These are phyloP conservation scores for Mallateleia sp. DNA, from an alignment of 2,888 invertebrate species.

Conservation along the genomic window DNA sequence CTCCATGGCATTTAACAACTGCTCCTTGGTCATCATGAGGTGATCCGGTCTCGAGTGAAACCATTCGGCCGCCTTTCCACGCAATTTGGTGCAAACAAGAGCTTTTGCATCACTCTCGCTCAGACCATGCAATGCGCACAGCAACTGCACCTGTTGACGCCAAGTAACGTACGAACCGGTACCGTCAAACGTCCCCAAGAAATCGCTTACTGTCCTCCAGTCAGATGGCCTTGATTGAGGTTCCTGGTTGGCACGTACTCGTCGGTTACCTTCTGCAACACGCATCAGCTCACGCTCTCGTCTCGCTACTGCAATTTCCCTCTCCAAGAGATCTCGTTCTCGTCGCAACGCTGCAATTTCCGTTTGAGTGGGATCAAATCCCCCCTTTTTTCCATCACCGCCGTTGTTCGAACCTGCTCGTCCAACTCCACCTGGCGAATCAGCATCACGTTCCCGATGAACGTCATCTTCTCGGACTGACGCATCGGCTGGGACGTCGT, in stretches of 20 bases:
- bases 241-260: background rate
- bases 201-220: background rate
- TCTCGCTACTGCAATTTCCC: background rate
- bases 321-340: background rate
- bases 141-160: constrained; percentile 12
- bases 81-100: constrained; percentile 10
- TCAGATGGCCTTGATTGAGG: background rate
- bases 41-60: constrained; percentile 15
- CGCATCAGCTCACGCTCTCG: constrained; percentile 8
- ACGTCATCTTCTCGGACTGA: no score
- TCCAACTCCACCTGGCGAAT: no score
- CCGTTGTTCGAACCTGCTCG: no score
- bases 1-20: background rate
- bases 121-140: background rate
- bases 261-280: no score
- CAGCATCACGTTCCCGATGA: no score
- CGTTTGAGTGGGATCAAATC: background rate
- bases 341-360: constrained; percentile 6
- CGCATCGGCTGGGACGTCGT: no score
- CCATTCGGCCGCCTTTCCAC: no score
- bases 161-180: background rate
- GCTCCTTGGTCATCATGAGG: background rate
- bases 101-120: background rate
- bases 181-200: constrained; percentile 13
- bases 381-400: no score